Conservation (phyloP, 2,797 vertebrate genomes). For the Strix occidentalis region DNA sequence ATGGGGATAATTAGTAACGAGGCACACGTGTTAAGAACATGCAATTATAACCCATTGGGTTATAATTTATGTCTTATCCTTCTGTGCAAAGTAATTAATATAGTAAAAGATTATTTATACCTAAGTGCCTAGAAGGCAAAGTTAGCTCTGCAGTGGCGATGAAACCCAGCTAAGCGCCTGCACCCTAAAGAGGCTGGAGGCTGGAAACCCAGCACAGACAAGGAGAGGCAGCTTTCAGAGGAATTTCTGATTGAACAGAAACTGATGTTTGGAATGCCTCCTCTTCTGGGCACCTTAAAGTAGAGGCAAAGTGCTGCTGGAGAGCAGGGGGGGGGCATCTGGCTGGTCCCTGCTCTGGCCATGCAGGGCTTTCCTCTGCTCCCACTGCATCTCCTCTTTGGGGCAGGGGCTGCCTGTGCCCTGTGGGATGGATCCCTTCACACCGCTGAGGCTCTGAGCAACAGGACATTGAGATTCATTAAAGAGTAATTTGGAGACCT, state of each 20-base stretch:
- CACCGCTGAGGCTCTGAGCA: neutral
- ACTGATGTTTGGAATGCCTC: neutral
- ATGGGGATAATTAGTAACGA: slow-evolving; percentile 57
- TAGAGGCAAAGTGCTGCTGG: neutral
- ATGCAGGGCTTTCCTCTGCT: neutral
- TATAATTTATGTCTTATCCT: slow-evolving; percentile 67
- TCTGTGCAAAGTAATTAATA: slow-evolving; percentile 61
- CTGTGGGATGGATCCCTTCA: neutral
- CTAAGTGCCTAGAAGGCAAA: neutral
- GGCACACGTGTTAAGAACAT: slow-evolving; percentile 44
- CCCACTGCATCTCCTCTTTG: neutral
- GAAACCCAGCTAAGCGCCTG: neutral
- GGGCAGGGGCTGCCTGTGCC: neutral
- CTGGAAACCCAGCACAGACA: neutral
- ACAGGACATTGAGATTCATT: neutral
- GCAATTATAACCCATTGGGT: slow-evolving; percentile 55
- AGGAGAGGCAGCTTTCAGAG: neutral
- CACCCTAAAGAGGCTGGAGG: neutral
- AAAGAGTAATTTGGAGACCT: neutral
- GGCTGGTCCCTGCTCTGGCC: neutral
- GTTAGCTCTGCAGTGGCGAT: neutral
- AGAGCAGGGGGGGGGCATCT: neutral
- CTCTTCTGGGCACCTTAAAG: neutral
- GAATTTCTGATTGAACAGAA: neutral
- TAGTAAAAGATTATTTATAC: slow-evolving; percentile 27